Percentiles rank a stretch among this genome's conserved stretches.
Evolutionary conservation across 64 coral and sea anemone genomes (phyloP).

Genomic region (Astreopora myriophthalma): DNA sequence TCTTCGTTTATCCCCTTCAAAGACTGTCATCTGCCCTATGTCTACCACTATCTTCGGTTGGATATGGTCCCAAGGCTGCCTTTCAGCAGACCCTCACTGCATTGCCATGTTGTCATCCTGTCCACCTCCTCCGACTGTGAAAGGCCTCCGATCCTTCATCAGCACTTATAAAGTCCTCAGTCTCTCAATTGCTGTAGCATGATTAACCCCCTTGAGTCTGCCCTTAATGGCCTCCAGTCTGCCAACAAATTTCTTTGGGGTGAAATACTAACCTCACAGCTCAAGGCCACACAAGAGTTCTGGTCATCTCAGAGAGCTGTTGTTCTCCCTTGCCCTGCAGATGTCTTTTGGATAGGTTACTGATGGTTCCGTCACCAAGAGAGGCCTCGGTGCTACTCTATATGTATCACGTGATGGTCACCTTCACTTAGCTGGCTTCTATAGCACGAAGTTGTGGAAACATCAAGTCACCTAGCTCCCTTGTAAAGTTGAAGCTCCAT

Average conservation of each 20-base stretch:
- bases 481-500: constrained; percentile 17
- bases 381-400: no score
- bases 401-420: background rate
- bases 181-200: no score
- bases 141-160: no score
- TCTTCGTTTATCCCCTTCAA: constrained; percentile 34
- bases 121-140: constrained; percentile 18
- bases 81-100: background rate
- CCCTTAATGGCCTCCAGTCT: no score
- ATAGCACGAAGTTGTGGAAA: background rate
- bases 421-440: constrained; percentile 33
- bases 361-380: no score
- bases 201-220: no score
- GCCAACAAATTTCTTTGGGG: no score
- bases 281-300: background rate
- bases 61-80: constrained; percentile 11
- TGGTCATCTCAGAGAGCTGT: background rate
- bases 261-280: no score
- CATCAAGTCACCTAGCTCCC: background rate
- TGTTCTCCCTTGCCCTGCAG: background rate
- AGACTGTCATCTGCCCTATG: constrained; percentile 23
- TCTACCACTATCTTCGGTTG: constrained; percentile 17
- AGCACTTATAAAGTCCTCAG: no score
- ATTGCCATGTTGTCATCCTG: no score
- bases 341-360: constrained; percentile 3